These are phyloP conservation scores for Hemiscyllium ocellatum DNA, from an alignment of 2,113 vertebrate species.

Conservation along the genomic window DNA sequence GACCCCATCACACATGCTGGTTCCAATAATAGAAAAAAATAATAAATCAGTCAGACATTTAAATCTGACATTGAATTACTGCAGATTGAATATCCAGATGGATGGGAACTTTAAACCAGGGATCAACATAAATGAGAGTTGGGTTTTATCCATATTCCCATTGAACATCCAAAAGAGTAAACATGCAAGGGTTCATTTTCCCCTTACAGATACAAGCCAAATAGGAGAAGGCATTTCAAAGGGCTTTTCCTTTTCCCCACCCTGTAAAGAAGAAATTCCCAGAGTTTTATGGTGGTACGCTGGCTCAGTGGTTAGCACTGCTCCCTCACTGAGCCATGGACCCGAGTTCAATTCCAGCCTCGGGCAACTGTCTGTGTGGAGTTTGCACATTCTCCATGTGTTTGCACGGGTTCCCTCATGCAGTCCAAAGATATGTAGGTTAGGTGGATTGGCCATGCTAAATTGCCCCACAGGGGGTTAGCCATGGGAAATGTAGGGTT, in stretches of 20 bases:
- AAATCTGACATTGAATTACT: constrained; percentile 26
- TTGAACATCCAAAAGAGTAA: neutral
- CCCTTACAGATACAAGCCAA: neutral
- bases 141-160: neutral
- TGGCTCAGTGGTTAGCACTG: too few relatives aligned
- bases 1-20: neutral
- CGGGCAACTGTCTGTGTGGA: too few relatives aligned
- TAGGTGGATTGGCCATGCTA: too few relatives aligned
- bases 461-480: too few relatives aligned
- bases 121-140: neutral
- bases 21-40: constrained; percentile 19
- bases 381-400: too few relatives aligned
- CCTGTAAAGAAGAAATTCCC: neutral
- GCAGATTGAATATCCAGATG: constrained; percentile 24
- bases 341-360: too few relatives aligned
- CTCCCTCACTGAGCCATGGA: too few relatives aligned
- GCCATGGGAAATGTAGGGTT: too few relatives aligned
- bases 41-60: neutral
- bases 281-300: neutral
- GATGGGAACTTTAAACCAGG: constrained; percentile 3
- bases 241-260: neutral
- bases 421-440: too few relatives aligned
- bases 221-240: neutral
- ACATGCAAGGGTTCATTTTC: neutral
- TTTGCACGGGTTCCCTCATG: too few relatives aligned